phyloP scores from a whole-genome alignment of 2,888 invertebrate species.

The Hipparchia sbordonii region DNA sequence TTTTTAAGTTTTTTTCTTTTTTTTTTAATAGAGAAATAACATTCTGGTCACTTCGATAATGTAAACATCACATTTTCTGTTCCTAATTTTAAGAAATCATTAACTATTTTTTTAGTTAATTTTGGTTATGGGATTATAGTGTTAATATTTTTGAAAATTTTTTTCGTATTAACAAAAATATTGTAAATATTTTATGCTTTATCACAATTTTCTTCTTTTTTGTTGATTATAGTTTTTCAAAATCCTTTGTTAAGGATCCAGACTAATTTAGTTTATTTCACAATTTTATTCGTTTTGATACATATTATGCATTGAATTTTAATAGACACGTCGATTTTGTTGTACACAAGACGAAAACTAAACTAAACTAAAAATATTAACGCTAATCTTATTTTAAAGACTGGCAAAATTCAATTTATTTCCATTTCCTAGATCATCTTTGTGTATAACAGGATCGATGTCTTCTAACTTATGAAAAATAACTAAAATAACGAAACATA shows the following conservation, averaged over 20 bases:
- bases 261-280: not conserved
- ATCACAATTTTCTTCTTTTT: conserved; percentile 8
- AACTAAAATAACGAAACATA: not conserved
- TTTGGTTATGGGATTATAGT: conserved; percentile 32
- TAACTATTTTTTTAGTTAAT: conserved; percentile 1
- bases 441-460: not conserved
- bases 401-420: too few relatives aligned
- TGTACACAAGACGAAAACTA: conserved; percentile 5
- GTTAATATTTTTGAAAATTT: not conserved
- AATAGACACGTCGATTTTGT: not conserved
- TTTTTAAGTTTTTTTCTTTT: conserved; percentile 13
- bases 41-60: conserved; percentile 24
- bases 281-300: not conserved
- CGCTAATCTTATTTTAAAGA: not conserved
- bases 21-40: conserved; percentile 11
- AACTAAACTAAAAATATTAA: not conserved
- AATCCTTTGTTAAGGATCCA: not conserved
- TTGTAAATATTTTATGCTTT: conserved; percentile 16
- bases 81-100: conserved; percentile 12
- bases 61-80: not conserved
- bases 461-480: not conserved
- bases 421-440: not conserved
- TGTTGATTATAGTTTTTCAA: not conserved
- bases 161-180: conserved; percentile 13
- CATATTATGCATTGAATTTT: too few relatives aligned